Conservation (phyloP, 2,797 vertebrate species). For the Hemitrygon akajei region DNA sequence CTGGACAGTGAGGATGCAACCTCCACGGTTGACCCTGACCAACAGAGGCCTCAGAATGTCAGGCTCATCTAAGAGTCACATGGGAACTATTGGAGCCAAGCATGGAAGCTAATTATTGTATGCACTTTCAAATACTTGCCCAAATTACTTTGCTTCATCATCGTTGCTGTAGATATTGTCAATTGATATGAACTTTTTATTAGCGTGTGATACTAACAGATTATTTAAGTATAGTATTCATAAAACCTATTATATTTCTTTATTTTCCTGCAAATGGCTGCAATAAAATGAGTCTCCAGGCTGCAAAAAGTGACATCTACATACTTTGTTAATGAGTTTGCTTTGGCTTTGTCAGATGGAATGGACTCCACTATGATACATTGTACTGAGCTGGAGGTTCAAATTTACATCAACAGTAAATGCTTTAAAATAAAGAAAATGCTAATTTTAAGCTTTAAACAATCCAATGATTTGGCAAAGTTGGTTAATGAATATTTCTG, state of each 20-base stretch:
- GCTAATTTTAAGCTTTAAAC: neutral
- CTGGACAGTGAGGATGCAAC: too few relatives aligned
- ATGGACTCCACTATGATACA: neutral
- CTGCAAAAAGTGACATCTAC: too few relatives aligned
- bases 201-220: neutral
- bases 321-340: too few relatives aligned
- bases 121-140: neutral
- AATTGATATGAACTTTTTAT: neutral
- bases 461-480: neutral
- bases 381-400: neutral
- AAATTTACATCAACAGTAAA: neutral
- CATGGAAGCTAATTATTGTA: neutral
- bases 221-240: too few relatives aligned
- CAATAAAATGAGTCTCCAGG: too few relatives aligned
- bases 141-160: neutral
- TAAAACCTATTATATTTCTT: too few relatives aligned
- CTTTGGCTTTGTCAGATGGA: neutral
- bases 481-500: neutral
- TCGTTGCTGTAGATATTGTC: neutral
- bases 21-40: too few relatives aligned
- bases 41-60: too few relatives aligned
- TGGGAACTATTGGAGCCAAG: neutral
- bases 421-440: neutral
- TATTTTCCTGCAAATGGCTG: too few relatives aligned
- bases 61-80: too few relatives aligned